Base-by-base conservation (phyloP, 2,113 vertebrate species). In the Connochaetes taurinus region DNA sequence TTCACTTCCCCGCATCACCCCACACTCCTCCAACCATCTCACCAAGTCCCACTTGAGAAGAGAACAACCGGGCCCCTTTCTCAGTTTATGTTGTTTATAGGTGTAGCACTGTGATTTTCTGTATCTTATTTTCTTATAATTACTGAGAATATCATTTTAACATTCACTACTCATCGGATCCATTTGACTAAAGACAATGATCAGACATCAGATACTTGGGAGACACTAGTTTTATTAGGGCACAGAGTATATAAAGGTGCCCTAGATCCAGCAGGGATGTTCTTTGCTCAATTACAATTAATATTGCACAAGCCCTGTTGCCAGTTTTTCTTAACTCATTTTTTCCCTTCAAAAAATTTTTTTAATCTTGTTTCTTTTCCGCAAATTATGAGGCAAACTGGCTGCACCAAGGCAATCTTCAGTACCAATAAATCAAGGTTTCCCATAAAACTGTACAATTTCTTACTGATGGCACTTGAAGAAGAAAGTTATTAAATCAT, bases 401-500 rank as follows among this genome's bases (percentile, higher is more conserved):
- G 86, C 95, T 97, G 71, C 45, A 87, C 95, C n/a, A 47, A 95
- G 78, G 96, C 97, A 91, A 95, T 96, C 86, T 95, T 78, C 53
- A 74, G 78, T 67, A 91, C 29, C 93, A 88, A 96, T 98, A 97
- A 97, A 98, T 98, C 97, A 96, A 93, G 53, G 25, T 31, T 97
- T 97, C 80, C 78, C 91, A 97, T 98, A 97, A 98, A 98, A 93
- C 91, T 62, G 76, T 86, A 86, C 62, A 58, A 91, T 96, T 97
- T 97, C 91, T 97, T 95, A 91, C 94, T 97, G 98, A 98, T 97
- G 82, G 94, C 55, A 93, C 93, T 98, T 97, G 97, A 97, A 96
- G 64, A 96, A 85, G 91, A 95, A 97, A 97, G 97, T 98, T 98
- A 97, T 98, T 97, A 98, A 98, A 97, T 98, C 95, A 97, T 98